These are phyloP conservation scores for Strix uralensis DNA, from an alignment of 2,113 vertebrate genomes.

Conservation along the genomic window DNA sequence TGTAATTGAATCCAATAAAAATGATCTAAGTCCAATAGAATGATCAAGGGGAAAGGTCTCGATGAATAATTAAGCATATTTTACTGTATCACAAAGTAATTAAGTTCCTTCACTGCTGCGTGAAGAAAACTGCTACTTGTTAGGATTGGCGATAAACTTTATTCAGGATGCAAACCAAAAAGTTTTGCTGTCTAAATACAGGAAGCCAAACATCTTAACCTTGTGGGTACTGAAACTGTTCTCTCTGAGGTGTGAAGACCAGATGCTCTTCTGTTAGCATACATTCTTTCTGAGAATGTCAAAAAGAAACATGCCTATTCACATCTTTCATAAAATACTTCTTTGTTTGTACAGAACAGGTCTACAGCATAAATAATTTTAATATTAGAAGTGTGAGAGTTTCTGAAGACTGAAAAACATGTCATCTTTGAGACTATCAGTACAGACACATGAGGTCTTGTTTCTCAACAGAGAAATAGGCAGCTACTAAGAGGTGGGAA, in stretches of 20 bases:
- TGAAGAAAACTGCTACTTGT: neutral
- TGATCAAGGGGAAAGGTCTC: constrained; percentile 37
- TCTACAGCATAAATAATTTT: neutral
- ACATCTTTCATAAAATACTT: neutral
- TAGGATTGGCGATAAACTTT: neutral
- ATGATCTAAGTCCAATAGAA: constrained; percentile 23
- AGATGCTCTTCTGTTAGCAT: neutral
- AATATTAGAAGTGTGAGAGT: neutral
- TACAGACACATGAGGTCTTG: neutral
- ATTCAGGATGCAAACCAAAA: neutral
- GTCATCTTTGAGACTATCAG: neutral
- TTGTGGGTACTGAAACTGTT: neutral
- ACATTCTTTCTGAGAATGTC: neutral
- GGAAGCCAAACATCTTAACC: neutral
- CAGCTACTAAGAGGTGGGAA: neutral
- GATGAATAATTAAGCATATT: constrained; percentile 20
- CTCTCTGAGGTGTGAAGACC: neutral
- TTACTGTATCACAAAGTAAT: neutral
- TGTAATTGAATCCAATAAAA: constrained; percentile 17
- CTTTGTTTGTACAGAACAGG: neutral
- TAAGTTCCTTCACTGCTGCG: neutral
- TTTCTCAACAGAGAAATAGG: neutral
- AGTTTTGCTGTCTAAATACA: neutral
- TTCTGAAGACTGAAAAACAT: neutral
- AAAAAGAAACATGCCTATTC: neutral